phyloP scores from a whole-genome alignment of 2,797 vertebrate species.

The Malacoraja senta region DNA sequence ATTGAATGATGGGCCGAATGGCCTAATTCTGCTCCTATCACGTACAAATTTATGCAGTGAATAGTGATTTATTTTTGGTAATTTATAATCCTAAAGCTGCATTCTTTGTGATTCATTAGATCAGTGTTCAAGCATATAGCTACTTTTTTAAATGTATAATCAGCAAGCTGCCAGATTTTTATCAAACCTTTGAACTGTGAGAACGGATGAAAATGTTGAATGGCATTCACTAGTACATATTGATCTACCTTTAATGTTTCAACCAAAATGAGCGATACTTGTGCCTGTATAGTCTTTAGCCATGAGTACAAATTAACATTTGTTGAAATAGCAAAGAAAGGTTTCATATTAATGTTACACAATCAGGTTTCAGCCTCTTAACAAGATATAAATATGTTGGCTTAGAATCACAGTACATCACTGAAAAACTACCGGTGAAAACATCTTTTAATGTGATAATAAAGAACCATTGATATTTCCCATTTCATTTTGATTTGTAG shows the following conservation, averaged over 20 bases:
- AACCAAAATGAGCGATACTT: background rate
- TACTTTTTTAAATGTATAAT: background rate
- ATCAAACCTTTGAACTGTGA: background rate
- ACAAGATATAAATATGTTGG: background rate
- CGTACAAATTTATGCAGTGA: too few species aligned
- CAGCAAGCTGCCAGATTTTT: background rate
- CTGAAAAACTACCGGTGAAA: background rate
- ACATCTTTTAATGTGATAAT: background rate
- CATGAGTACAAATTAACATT: background rate
- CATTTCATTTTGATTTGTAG: too few species aligned
- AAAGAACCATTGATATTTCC: too few species aligned
- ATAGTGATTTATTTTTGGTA: background rate
- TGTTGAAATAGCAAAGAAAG: background rate
- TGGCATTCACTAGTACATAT: background rate
- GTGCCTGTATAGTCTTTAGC: background rate
- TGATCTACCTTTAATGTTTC: background rate
- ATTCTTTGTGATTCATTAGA: background rate
- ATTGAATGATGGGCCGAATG: too few species aligned
- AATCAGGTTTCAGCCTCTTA: background rate
- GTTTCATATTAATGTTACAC: background rate
- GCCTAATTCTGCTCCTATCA: too few species aligned
- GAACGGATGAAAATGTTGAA: background rate
- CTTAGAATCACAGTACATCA: background rate
- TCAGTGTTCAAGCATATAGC: background rate
- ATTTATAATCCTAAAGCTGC: background rate